Percentiles rank a stretch among this genome's conserved stretches.
Conservation (phyloP, 2,888 invertebrate genomes). For the Habrosyne pyritoides region DNA sequence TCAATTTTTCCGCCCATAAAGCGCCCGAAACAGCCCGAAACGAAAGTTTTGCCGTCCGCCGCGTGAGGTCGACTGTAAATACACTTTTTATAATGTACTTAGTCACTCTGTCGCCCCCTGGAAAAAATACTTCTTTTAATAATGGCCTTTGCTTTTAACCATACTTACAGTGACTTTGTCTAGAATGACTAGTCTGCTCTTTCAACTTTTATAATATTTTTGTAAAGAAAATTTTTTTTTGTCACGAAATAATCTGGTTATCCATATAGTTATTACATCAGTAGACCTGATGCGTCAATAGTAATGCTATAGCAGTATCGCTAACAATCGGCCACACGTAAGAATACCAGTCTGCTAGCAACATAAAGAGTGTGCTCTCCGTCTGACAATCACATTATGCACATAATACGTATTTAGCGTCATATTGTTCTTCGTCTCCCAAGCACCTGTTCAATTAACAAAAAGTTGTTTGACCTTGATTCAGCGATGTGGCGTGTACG, state of each 20-base stretch:
- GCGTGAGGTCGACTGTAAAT: conserved; percentile 81
- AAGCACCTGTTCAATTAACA: conserved; percentile 53
- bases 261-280: background rate
- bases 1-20: conserved; percentile 83
- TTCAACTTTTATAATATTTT: background rate
- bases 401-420: conserved; percentile 15
- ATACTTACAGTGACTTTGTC: background rate
- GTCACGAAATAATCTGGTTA: background rate
- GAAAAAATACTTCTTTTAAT: conserved; percentile 67
- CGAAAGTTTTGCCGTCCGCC: conserved; percentile 76
- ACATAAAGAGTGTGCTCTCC: conserved; percentile 22
- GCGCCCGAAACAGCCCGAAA: conserved; percentile 76
- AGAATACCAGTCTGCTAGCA: conserved; percentile 21
- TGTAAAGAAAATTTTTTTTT: background rate
- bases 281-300: background rate
- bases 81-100: conserved; percentile 81
- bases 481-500: conserved; percentile 26
- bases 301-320: background rate
- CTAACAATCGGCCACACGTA: conserved; percentile 8
- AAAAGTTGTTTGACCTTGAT: conserved; percentile 47
- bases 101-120: conserved; percentile 70
- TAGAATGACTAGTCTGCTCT: background rate
- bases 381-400: conserved; percentile 17
- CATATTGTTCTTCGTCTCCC: conserved; percentile 15
- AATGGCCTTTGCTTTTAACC: conserved; percentile 40